Base-by-base conservation (phyloP, 2,113 vertebrate species). In the Saguinus imperator region DNA sequence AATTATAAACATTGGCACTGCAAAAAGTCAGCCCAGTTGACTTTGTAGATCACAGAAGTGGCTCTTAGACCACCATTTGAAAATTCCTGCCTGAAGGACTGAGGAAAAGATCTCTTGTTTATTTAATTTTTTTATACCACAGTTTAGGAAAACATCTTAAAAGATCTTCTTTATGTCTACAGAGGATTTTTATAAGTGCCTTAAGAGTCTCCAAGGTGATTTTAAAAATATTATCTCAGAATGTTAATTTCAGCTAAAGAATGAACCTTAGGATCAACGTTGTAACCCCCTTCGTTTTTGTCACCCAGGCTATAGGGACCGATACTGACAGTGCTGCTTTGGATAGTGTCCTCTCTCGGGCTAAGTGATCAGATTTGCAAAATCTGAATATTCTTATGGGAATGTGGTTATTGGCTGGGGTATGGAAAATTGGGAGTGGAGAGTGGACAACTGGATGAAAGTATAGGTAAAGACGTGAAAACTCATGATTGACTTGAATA, bases 171-270 rank as follows among this genome's bases (percentile, higher is more conserved):
- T 58, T 68, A 20, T 52, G 32, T 77, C 37, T 92, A 40, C 8
- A 85, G 50, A 84, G 17, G 9, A 68, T 87, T 95, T 48, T 68
- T 57, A 58, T 25, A 21, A 40, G 35, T 84, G 9, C 29, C 66
- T 95, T 20, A 73, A 58, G 64, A 50, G 80, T 87, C 40, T 89
- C 55, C 68, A 87, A 75, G 76, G 40, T 82, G 35, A 32, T 80
- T 84, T 92, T 11, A 83, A 89, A 94, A 83, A 88, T 86, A 68
- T 52, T 89, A 58, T 40, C 23, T 94, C 40, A 79, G 29, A 61
- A 73, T 83, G 16, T 72, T 32, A 87, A 55, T 48, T 48, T 89
- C 45, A 81, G 70, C 86, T 93, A 45, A 89, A 89, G 50, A 87
- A 92, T 83, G 35, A 91, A 27, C 57, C 17, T 95, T 50, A n/a